Evolutionary conservation across 2,113 vertebrate genomes (phyloP), one percentile per base, ranked within the genome.

Genomic region (Nothoprocta pentlandii): DNA sequence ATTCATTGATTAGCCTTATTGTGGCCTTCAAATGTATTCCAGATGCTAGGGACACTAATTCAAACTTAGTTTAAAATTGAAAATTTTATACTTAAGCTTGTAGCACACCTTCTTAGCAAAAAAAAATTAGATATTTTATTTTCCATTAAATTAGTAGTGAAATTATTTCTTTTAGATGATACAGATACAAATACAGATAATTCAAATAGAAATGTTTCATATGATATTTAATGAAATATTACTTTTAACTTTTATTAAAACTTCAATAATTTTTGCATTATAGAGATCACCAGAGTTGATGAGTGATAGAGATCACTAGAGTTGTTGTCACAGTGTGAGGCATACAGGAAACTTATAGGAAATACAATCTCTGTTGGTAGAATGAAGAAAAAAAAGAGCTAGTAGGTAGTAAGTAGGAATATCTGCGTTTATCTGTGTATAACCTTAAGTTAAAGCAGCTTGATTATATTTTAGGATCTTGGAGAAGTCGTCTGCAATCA

Each of bases 21-120:
- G 42, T 49, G 82, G 42, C 39, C 62, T 90, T 85, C 76, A 95
- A 67, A 91, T 80, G 12, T 19, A 5, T 10, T 78, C 68, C 76
- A 91, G 39, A 75, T 91, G 28, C 51, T 90, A 64, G 39, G 20
- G 16, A 80, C 15, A 26, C 19, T 78, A 47, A 53, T 25, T 77
- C 85, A 69, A 74, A 53, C 75, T 95, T 84, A 81, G 61, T 75
- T 84, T 81, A 63, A 86, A 93, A 94, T 85, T 64, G 88, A 67
- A 21, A 17, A 26, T 93, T 89, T 81, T 76, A 25, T 85, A 46
- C 11, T 59, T 73, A 71, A 68, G 44, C 32, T 74, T 61, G 14
- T 90, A 85, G 63, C 63, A 36, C 77, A 26, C 34, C 39, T 78
- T 83, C 17, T 49, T 56, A 90, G 25, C 58, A 26, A 82, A 61